Conservation (phyloP, 1,140 invertebrate species). For the Eupeodes corollae region DNA sequence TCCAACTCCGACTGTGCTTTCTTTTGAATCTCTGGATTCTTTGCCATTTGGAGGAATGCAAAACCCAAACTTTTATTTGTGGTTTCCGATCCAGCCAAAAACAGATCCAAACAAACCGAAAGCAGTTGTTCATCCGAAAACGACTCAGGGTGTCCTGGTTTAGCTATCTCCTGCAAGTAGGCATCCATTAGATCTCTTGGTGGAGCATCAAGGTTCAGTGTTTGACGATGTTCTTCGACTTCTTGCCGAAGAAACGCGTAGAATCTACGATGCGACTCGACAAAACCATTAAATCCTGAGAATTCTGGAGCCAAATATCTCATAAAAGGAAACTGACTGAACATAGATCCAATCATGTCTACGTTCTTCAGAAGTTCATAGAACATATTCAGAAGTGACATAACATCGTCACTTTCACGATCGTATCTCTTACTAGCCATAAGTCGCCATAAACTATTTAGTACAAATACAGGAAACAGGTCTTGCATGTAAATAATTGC, state of each 20-base stretch:
- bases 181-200: slow-evolving; percentile 77
- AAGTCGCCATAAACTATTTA: slow-evolving; percentile 81
- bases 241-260: slow-evolving; percentile 62
- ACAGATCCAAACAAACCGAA: slow-evolving; percentile 67
- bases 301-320: slow-evolving; percentile 58
- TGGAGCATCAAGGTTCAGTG: slow-evolving; percentile 46
- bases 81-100: slow-evolving; percentile 73
- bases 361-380: slow-evolving; percentile 56
- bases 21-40: slow-evolving; percentile 65
- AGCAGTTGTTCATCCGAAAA: slow-evolving; percentile 57
- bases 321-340: slow-evolving; percentile 67
- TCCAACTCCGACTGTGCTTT: slow-evolving; percentile 75
- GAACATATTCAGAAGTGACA: slow-evolving; percentile 53
- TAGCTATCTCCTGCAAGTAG: slow-evolving; percentile 57
- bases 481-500: slow-evolving; percentile 52
- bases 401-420: slow-evolving; percentile 53
- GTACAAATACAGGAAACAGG: slow-evolving; percentile 59
- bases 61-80: slow-evolving; percentile 67
- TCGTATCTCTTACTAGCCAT: slow-evolving; percentile 64
- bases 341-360: slow-evolving; percentile 65
- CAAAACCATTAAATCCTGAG: slow-evolving; percentile 63
- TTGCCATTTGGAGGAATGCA: slow-evolving; percentile 62
- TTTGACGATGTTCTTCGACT: slow-evolving; percentile 59
- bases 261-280: slow-evolving; percentile 54
- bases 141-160: slow-evolving; percentile 38